phyloP scores from a whole-genome alignment of 2,888 invertebrate species.

The Laspeyria flexula region DNA sequence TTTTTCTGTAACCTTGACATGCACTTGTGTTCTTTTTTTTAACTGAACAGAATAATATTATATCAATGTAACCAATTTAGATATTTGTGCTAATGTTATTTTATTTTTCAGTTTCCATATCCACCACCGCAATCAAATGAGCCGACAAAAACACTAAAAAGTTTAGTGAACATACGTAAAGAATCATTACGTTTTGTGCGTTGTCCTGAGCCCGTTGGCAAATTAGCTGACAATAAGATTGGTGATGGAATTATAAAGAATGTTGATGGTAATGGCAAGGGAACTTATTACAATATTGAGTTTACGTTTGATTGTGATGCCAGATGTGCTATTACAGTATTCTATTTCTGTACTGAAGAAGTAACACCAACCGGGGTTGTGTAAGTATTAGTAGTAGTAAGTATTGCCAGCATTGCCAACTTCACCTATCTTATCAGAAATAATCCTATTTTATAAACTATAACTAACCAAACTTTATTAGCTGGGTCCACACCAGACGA shows the following conservation, averaged over 20 bases:
- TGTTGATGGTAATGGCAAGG: slow-evolving; percentile 87
- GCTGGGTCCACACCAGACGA: no score
- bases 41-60: no score
- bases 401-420: no score
- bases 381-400: slow-evolving; percentile 88
- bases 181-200: slow-evolving; percentile 97
- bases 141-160: slow-evolving; percentile 98
- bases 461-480: no score
- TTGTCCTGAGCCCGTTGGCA: slow-evolving; percentile 88
- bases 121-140: slow-evolving; percentile 98
- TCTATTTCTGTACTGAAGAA: slow-evolving; percentile 98
- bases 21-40: no score
- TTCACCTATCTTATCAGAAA: no score
- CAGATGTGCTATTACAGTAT: slow-evolving; percentile 96
- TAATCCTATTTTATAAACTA: no score
- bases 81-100: background rate
- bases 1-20: no score
- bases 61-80: no score
- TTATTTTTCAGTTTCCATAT: slow-evolving; percentile 94
- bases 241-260: slow-evolving; percentile 84
- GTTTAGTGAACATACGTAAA: slow-evolving; percentile 98
- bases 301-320: slow-evolving; percentile 99
- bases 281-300: slow-evolving; percentile 95
- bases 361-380: slow-evolving; percentile 93
- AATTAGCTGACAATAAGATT: slow-evolving; percentile 82